Percentiles rank a stretch among this genome's conserved stretches.
These are phyloP conservation scores for Lacanobia wlatinum DNA, from an alignment of 2,888 invertebrate species.

Conservation along the genomic window DNA sequence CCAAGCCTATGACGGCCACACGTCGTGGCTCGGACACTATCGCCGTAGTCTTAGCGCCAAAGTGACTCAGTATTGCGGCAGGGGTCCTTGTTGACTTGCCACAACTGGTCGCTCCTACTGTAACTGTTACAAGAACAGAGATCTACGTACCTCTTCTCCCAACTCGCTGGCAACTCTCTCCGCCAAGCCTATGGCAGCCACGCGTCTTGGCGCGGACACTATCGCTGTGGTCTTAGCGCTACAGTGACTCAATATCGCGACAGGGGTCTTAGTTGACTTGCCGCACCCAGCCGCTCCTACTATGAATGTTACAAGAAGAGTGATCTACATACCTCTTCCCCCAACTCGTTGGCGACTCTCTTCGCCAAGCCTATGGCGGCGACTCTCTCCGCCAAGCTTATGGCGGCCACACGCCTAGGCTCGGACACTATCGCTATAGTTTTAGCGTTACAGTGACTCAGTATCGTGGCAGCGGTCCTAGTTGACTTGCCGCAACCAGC, in stretches of 20 bases:
- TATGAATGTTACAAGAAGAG: too few species aligned
- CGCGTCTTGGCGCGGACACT: conserved; percentile 93
- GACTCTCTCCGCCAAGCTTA: conserved; percentile 83
- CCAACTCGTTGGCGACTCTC: too few species aligned
- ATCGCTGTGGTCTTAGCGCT: conserved; percentile 90
- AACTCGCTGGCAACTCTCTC: conserved; percentile 92
- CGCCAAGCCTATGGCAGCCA: conserved; percentile 93
- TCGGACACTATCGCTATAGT: conserved; percentile 92
- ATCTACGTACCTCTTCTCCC: conserved; percentile 88
- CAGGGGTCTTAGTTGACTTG: conserved; percentile 93
- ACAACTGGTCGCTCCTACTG: conserved; percentile 92
- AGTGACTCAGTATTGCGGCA: conserved; percentile 73
- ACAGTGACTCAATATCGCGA: conserved; percentile 83
- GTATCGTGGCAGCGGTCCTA: conserved; percentile 92
- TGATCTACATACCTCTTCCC: too few species aligned
- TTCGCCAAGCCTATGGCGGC: too few species aligned
- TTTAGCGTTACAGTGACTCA: conserved; percentile 79
- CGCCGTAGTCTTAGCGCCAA: too few species aligned
- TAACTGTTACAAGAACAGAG: not conserved
- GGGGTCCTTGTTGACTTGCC: conserved; percentile 94
- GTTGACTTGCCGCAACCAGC: conserved; percentile 95
- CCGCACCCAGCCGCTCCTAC: too few species aligned
- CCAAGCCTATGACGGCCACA: too few species aligned
- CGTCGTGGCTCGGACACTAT: too few species aligned
- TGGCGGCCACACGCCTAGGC: conserved; percentile 93